Evolutionary conservation across 2,888 invertebrate genomes (phyloP), one percentile per base, ranked within the genome.

Genomic region (Lacanobia wlatinum): DNA sequence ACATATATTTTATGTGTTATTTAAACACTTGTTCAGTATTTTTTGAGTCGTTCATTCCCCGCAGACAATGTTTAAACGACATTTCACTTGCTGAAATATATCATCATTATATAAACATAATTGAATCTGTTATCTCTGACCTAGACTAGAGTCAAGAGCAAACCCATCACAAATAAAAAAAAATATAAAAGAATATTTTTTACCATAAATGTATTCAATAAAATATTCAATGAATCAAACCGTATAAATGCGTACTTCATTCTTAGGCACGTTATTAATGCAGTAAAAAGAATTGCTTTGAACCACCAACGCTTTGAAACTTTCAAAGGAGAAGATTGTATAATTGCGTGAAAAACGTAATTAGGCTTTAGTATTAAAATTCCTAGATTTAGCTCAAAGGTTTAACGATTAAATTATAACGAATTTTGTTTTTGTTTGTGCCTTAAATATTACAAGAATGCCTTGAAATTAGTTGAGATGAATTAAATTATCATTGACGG

Each of bases 321-420:
- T 50, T 53, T 64, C 78, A 78, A 76, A 78, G 59, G 34, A 60
- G 70, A 61, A 61, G 38, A 71, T 76, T 78, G 38, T 78, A 70
- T 43, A 60, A 76, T 70, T 76, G 48, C 53, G 78, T 50, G 63
- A 76, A 78, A 76, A 78, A 70, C 64, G 1, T 76, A 78, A 76
- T 76, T 76, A 63, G 28, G 23, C 7, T 77, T 63, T 34, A 50
- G 23, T 63, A 23, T 60, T 65, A n/a, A 61, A 60, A 78, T 71
- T 61, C 50, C 23, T 53, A 59, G 59, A 38, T 12, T 48, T 23
- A 63, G 67, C 61, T 80, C 61, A 70, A 73, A 62, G 77, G 43
- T 63, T 53, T 53, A 63, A 46, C n/a, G 53, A 73, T 73, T 28
- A n/a, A 61, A 53, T 50, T 14, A 62, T 60, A 14, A 50, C 14